Percentiles rank a stretch among this genome's conserved stretches.
Evolutionary conservation across 2,888 invertebrate genomes (phyloP).

Genomic region (Melanostoma mellinum): DNA sequence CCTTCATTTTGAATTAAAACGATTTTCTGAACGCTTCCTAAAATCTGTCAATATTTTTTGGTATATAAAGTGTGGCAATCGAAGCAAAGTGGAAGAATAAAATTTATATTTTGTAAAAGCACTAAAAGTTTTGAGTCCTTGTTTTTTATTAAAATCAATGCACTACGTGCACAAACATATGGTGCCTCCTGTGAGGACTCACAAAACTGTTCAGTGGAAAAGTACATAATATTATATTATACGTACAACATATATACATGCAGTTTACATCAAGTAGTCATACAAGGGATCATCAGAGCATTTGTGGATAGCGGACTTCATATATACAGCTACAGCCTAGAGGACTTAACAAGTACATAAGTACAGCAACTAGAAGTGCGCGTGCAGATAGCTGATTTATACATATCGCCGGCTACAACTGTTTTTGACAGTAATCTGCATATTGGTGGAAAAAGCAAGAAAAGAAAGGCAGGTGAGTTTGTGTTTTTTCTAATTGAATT

Average conservation of each 20-base stretch:
- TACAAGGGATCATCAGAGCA: neutral
- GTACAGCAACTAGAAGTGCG: no score
- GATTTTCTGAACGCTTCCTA: no score
- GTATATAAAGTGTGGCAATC: neutral
- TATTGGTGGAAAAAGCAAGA: neutral
- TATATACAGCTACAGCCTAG: no score
- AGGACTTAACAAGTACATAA: no score
- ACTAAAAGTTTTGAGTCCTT: neutral
- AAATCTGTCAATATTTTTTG: no score
- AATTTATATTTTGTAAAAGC: neutral
- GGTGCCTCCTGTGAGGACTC: constrained; percentile 22
- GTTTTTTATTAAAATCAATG: neutral
- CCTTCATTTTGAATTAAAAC: no score
- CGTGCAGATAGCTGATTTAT: no score
- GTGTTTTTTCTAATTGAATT: neutral
- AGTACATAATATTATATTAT: neutral
- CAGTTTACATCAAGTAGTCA: neutral
- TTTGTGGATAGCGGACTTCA: neutral
- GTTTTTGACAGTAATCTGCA: no score
- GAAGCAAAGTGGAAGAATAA: neutral
- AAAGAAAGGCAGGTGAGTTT: neutral
- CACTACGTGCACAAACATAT: constrained; percentile 22
- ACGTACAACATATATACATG: neutral
- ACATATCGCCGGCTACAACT: no score
- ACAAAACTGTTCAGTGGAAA: neutral